These are phyloP conservation scores for Sesamia nonagrioides DNA, from an alignment of 1,140 invertebrate species.

Conservation along the genomic window DNA sequence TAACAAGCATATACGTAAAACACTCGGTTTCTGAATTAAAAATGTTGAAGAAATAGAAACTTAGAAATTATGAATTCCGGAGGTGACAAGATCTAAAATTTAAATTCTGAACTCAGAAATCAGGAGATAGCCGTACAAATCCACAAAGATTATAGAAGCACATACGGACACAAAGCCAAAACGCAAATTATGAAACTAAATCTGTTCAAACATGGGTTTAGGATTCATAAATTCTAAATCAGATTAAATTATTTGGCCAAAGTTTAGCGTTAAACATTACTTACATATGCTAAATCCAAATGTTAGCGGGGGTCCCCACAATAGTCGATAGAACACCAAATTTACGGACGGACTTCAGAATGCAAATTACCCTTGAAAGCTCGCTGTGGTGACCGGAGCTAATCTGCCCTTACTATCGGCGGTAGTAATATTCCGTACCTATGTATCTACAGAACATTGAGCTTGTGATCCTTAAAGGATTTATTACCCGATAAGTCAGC, in stretches of 20 bases:
- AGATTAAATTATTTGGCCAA: constrained; percentile 24
- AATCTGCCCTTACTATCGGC: background rate
- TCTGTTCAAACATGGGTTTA: constrained; percentile 8
- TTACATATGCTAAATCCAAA: constrained; percentile 24
- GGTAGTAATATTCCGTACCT: background rate
- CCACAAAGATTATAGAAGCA: background rate
- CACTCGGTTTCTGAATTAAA: too few relatives aligned
- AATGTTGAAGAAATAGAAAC: too few relatives aligned
- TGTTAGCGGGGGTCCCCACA: constrained; percentile 5
- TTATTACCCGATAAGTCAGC: background rate
- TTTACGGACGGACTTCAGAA: constrained; percentile 29
- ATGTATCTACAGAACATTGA: background rate
- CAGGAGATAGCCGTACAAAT: too few relatives aligned
- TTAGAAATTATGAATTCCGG: too few relatives aligned
- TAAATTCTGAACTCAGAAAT: too few relatives aligned
- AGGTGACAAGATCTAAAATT: too few relatives aligned
- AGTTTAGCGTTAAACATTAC: constrained; percentile 26
- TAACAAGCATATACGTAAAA: too few relatives aligned
- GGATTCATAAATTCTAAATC: background rate
- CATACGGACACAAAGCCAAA: background rate
- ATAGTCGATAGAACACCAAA: constrained; percentile 19
- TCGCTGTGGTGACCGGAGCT: background rate
- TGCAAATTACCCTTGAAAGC: constrained; percentile 21
- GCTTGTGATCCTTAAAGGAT: background rate
- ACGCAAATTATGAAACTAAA: background rate